These are phyloP conservation scores for Zaprionus bogoriensis DNA, from an alignment of 2,888 invertebrate genomes.

Conservation along the genomic window DNA sequence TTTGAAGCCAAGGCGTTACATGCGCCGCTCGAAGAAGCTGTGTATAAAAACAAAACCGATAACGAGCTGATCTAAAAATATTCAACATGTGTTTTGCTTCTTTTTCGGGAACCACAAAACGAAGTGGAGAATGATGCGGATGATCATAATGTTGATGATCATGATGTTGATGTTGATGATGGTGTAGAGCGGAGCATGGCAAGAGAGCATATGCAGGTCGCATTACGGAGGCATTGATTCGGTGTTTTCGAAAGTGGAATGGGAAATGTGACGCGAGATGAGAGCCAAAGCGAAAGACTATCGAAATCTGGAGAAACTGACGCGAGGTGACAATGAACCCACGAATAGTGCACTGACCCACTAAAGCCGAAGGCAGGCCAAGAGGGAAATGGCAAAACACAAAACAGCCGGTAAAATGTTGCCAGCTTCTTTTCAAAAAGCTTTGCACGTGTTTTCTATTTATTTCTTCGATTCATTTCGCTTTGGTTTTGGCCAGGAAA, in stretches of 20 bases:
- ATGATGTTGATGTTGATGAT: not conserved
- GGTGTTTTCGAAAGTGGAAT: slow-evolving; percentile 43
- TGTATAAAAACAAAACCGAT: slow-evolving; percentile 73
- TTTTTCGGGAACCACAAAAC: slow-evolving; percentile 11
- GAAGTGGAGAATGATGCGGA: not conserved
- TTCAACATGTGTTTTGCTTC: slow-evolving; percentile 34
- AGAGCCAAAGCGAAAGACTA: slow-evolving; percentile 15
- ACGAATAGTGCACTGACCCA: slow-evolving; percentile 66
- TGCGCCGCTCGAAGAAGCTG: slow-evolving; percentile 43
- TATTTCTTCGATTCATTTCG: slow-evolving; percentile 1
- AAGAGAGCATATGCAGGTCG: slow-evolving; percentile 31
- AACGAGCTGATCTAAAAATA: slow-evolving; percentile 68
- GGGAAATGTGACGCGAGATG: slow-evolving; percentile 7
- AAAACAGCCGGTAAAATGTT: slow-evolving; percentile 33
- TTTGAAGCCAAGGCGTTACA: not conserved
- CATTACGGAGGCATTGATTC: not conserved
- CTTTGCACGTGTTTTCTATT: slow-evolving; percentile 40
- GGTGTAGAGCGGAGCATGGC: slow-evolving; percentile 6
- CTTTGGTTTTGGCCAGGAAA: not conserved
- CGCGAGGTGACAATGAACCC: slow-evolving; percentile 69
- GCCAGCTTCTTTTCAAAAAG: slow-evolving; percentile 14
- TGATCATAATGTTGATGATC: not conserved
- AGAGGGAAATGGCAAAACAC: slow-evolving; percentile 4
- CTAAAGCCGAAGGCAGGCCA: slow-evolving; percentile 23
- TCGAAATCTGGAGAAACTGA: slow-evolving; percentile 26